Evolutionary conservation across 2,888 invertebrate genomes (phyloP).

Genomic region (Phortica magna): DNA sequence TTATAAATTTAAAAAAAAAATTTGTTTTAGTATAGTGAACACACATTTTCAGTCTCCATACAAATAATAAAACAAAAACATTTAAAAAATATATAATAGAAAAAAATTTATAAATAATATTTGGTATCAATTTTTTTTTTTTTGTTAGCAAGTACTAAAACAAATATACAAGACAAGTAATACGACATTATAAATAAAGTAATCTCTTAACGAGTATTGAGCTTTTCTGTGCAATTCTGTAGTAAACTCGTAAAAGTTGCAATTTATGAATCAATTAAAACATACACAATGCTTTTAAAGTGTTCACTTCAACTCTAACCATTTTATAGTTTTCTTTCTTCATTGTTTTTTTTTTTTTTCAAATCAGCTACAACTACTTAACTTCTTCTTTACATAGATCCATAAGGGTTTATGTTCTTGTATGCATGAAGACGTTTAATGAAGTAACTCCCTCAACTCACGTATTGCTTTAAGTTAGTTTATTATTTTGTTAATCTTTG

Average conservation of each 20-base stretch:
- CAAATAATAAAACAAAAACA: conserved; percentile 37
- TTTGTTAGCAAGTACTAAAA: conserved; percentile 22
- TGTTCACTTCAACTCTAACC: too few relatives aligned
- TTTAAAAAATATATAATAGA: conserved; percentile 21
- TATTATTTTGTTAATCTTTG: conserved; percentile 48
- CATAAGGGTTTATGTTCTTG: neutral
- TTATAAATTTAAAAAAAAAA: conserved; percentile 20
- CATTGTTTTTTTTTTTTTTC: too few relatives aligned
- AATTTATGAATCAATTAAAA: too few relatives aligned
- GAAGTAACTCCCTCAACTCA: neutral
- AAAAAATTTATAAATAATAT: conserved; percentile 31
- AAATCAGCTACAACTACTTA: too few relatives aligned
- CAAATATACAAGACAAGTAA: too few relatives aligned
- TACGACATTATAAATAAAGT: too few relatives aligned
- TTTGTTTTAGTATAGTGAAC: conserved; percentile 33
- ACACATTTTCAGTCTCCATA: conserved; percentile 20
- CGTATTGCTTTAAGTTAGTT: conserved; percentile 14
- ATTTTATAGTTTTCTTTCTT: too few relatives aligned
- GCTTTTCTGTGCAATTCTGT: too few relatives aligned
- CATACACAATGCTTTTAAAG: too few relatives aligned
- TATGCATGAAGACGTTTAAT: neutral
- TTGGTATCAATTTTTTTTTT: conserved; percentile 22
- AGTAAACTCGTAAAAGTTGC: too few relatives aligned
- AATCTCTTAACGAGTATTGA: too few relatives aligned
- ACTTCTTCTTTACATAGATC: neutral